These are phyloP conservation scores for Heliconius cydno DNA, from an alignment of 2,888 invertebrate species.

Conservation along the genomic window DNA sequence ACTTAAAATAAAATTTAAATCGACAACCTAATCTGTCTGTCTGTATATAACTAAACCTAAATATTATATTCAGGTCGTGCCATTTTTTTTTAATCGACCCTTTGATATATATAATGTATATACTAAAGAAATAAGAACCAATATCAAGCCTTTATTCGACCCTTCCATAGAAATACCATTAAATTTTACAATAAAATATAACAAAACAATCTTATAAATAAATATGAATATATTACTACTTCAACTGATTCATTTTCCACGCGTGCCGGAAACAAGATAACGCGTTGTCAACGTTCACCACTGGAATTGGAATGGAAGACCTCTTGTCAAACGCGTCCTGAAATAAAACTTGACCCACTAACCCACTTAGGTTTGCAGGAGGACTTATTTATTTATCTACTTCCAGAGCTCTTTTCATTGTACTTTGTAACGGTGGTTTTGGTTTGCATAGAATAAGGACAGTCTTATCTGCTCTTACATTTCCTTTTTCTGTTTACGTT, in stretches of 20 bases:
- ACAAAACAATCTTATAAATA: not conserved
- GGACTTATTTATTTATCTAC: slow-evolving; percentile 34
- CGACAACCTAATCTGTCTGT: too few relatives aligned
- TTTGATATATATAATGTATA: too few relatives aligned
- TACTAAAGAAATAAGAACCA: too few relatives aligned
- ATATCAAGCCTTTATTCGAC: not conserved
- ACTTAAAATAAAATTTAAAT: too few relatives aligned
- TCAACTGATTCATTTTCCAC: slow-evolving; percentile 11
- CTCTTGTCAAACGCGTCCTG: slow-evolving; percentile 22
- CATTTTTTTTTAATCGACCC: too few relatives aligned
- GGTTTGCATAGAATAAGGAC: slow-evolving; percentile 14
- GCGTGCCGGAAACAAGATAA: slow-evolving; percentile 17
- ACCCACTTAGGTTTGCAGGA: slow-evolving; percentile 22
- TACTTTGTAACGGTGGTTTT: not conserved
- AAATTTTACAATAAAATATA: not conserved
- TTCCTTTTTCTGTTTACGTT: slow-evolving; percentile 4
- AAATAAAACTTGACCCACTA: slow-evolving; percentile 37
- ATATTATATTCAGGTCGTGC: too few relatives aligned
- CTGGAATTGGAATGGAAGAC: slow-evolving; percentile 3
- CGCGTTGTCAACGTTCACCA: slow-evolving; percentile 11
- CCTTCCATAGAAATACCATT: not conserved
- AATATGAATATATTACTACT: not conserved
- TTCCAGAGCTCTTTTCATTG: slow-evolving; percentile 15
- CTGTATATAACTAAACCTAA: too few relatives aligned
- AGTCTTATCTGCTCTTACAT: not conserved